Conservation (phyloP, 2,797 vertebrate genomes). For the Notolepis coatsorum region DNA sequence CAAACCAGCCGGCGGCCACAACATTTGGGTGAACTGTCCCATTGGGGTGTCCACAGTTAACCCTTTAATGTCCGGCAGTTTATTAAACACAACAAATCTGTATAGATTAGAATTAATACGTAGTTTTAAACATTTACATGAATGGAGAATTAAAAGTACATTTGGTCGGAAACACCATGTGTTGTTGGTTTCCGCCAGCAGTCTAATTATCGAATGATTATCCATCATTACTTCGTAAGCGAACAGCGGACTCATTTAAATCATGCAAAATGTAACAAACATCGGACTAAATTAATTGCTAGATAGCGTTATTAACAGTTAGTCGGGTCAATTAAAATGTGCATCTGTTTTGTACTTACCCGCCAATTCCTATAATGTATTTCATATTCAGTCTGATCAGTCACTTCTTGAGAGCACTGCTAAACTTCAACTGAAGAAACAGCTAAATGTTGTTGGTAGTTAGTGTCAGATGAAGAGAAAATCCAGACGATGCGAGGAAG, state of each 20-base stretch:
- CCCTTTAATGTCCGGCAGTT: no score
- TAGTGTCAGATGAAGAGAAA: neutral
- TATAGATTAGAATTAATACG: no score
- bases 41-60: neutral
- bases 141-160: no score
- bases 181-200: neutral
- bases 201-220: no score
- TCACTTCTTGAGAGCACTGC: constrained; percentile 6
- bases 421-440: constrained; percentile 18
- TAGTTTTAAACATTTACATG: no score
- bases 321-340: no score
- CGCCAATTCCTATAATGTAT: constrained; percentile 91
- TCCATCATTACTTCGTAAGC: neutral
- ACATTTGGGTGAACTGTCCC: neutral
- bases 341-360: constrained; percentile 80
- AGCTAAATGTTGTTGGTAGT: neutral
- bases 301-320: no score
- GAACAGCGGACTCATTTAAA: neutral
- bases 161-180: neutral
- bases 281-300: no score
- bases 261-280: no score
- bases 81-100: no score
- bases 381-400: constrained; percentile 85
- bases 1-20: neutral
- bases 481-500: constrained; percentile 1